Evolutionary conservation across 64 coral and sea anemone species (phyloP), one percentile per base, ranked within the genome.

Genomic region (Catalaphyllia jardinei): DNA sequence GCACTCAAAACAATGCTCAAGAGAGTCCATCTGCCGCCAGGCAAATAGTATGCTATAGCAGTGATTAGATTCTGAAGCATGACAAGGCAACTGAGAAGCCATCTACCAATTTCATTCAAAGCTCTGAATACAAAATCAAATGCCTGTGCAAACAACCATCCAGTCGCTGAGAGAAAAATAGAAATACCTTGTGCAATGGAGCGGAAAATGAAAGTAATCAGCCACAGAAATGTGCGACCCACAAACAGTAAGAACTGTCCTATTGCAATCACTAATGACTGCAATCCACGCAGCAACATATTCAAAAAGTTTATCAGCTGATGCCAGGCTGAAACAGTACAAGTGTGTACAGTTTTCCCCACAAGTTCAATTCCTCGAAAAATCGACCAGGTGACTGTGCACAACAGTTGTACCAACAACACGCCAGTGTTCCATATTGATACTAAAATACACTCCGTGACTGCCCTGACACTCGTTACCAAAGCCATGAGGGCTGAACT

Each of bases 361-460:
- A 89, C 87, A 67, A 83, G 87, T 62, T 94, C 93, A 72, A 80
- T 72, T 27, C 82, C 51, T 81, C 78, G 73, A 55, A 91, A 31
- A 79, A 87, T 29, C 22, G 93, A 88, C 30, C 74, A 50, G 11
- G 92, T 15, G 69, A 79, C 42, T 78, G 85, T 62, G 59, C 30
- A 75, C 30, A 83, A 11, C 19, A 91, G 6, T 63, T 86, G 88
- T 29, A 89, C 2, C 10, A 96, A 28, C 14, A 96, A 72, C 2
- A 86, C 67, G 9, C 83, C 73, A n/a, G 91, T 89, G 31, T 82
- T 91, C 79, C 79, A 73, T 8, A 76, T 82, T 62, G 89, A 91
- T 11, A 60, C 25, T 20, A 80, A 55, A 64, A 84, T 61, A 54
- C 79, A 74, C 71, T 91, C 89, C 25, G 84, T 28, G 7, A 91